Conservation (phyloP, 2,113 vertebrate genomes). For the Scalopus aquaticus region DNA sequence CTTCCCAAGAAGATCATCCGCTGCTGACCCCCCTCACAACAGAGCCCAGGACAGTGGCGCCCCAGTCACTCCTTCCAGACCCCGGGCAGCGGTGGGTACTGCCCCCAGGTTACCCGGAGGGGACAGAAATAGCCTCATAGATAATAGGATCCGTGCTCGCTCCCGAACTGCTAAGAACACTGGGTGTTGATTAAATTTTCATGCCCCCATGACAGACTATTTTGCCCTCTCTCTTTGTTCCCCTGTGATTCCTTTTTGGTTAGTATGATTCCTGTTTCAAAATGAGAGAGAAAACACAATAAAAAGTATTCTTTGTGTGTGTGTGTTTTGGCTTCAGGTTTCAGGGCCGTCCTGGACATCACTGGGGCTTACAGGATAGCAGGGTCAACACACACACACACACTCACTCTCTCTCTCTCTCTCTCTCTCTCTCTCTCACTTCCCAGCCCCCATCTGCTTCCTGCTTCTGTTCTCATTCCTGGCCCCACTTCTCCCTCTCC, state of each 20-base stretch:
- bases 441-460: background rate
- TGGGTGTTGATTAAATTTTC: constrained; percentile 82
- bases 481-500: background rate
- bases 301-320: constrained; percentile 5
- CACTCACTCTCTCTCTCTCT: no score
- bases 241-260: constrained; percentile 48
- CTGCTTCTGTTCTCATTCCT: background rate
- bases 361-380: background rate
- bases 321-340: background rate
- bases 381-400: background rate
- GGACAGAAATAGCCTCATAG: constrained; percentile 72
- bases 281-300: background rate
- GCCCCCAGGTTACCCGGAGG: background rate
- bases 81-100: background rate
- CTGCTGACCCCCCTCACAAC: background rate
- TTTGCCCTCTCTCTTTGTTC: background rate
- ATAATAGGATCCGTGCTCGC: constrained; percentile 61
- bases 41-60: background rate
- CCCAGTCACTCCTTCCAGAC: background rate
- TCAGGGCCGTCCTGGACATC: background rate
- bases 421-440: no score
- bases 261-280: background rate
- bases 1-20: background rate
- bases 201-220: constrained; percentile 63
- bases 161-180: constrained; percentile 40